These are phyloP conservation scores for Polydrusus pterygomalis DNA, from an alignment of 2,888 invertebrate genomes.

Conservation along the genomic window DNA sequence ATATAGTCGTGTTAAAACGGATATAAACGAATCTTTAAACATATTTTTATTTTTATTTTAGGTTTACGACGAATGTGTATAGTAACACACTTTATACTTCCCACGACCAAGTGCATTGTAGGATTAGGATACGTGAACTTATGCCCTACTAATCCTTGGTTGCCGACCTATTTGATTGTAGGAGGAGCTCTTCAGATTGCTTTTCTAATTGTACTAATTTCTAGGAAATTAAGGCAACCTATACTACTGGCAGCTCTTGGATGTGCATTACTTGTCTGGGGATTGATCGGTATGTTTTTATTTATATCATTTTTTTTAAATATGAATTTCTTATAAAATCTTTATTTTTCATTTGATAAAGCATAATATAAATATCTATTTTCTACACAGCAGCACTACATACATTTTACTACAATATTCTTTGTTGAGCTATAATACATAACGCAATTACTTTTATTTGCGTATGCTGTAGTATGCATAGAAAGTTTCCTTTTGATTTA, in stretches of 20 bases:
- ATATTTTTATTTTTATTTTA: conserved; percentile 26
- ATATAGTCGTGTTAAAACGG: too few relatives aligned
- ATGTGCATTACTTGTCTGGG: conserved; percentile 36
- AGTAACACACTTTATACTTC: conserved; percentile 38
- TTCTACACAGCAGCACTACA: too few relatives aligned
- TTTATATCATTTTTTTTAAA: too few relatives aligned
- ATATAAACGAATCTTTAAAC: too few relatives aligned
- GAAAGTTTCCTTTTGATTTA: too few relatives aligned
- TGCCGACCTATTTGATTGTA: conserved; percentile 49
- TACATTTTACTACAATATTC: too few relatives aligned
- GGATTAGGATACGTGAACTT: conserved; percentile 37
- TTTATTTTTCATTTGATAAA: too few relatives aligned
- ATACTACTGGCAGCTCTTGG: conserved; percentile 29
- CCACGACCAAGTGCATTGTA: conserved; percentile 44
- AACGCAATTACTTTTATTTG: too few relatives aligned
- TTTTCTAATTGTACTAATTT: conserved; percentile 49
- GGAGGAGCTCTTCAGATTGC: conserved; percentile 45
- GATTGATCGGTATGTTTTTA: conserved; percentile 43
- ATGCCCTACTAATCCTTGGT: conserved; percentile 49
- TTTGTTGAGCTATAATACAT: too few relatives aligned
- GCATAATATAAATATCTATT: too few relatives aligned
- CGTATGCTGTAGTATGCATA: too few relatives aligned
- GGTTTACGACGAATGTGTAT: conserved; percentile 47
- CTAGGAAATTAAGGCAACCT: conserved; percentile 36
- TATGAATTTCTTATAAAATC: too few relatives aligned